Conservation (phyloP, 1,140 invertebrate genomes). For the Zaprionus davidi region DNA sequence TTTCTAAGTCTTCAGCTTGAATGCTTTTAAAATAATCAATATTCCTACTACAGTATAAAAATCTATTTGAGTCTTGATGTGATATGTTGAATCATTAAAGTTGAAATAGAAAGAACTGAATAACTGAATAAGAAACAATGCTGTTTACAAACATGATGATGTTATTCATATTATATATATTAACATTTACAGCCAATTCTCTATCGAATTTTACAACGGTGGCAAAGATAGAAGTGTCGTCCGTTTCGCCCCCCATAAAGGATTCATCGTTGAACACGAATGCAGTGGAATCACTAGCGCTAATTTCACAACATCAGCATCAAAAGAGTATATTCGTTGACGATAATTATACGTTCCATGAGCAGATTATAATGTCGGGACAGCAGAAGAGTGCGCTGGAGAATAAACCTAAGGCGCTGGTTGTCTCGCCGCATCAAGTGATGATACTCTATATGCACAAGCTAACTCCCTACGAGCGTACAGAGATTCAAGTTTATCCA, state of each 20-base stretch:
- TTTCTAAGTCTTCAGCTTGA: no score
- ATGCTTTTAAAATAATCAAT: no score
- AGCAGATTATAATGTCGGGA: constrained; percentile 83
- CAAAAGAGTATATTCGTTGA: constrained; percentile 26
- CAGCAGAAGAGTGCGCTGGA: constrained; percentile 75
- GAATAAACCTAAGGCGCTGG: constrained; percentile 85
- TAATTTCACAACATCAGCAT: constrained; percentile 26
- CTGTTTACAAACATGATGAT: no score
- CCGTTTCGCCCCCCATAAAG: constrained; percentile 8
- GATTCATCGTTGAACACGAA: constrained; percentile 12
- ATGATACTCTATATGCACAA: constrained; percentile 97
- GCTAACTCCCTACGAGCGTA: constrained; percentile 96
- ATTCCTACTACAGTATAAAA: no score
- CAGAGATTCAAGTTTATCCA: constrained; percentile 96
- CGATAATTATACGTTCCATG: constrained; percentile 65
- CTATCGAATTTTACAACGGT: constrained; percentile 36
- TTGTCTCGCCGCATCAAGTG: constrained; percentile 93
- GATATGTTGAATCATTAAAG: no score
- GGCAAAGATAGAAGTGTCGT: constrained; percentile 19
- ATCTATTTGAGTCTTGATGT: no score
- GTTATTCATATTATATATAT: neutral
- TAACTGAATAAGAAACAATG: no score
- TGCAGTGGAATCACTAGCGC: constrained; percentile 14
- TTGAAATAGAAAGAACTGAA: no score
- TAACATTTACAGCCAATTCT: constrained; percentile 30